These are phyloP conservation scores for Zaprionus ornatus DNA, from an alignment of 1,140 invertebrate genomes.

Conservation along the genomic window DNA sequence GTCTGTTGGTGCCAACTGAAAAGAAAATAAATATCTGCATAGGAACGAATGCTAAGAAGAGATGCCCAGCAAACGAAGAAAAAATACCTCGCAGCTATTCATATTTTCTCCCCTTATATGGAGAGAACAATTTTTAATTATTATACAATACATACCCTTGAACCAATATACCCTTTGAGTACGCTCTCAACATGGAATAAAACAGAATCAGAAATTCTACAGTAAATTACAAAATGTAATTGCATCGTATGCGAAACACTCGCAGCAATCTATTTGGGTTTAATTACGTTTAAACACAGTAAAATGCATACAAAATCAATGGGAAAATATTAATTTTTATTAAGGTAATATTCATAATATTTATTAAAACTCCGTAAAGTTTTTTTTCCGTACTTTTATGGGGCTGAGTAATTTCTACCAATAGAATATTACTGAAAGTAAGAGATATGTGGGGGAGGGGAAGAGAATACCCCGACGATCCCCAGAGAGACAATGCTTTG, in stretches of 20 bases:
- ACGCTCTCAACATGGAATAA: background rate
- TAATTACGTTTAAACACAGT: slow-evolving; percentile 48
- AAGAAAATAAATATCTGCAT: slow-evolving; percentile 56
- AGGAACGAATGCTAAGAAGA: slow-evolving; percentile 33
- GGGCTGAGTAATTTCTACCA: no score
- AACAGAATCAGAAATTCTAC: slow-evolving; percentile 17
- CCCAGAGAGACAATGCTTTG: background rate
- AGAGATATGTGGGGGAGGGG: background rate
- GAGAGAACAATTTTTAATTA: no score
- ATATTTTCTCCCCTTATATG: no score
- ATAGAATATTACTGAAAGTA: no score
- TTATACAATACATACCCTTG: background rate
- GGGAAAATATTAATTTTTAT: background rate
- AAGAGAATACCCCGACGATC: background rate
- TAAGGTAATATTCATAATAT: background rate
- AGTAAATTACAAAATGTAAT: slow-evolving; percentile 27
- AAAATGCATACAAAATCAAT: slow-evolving; percentile 11
- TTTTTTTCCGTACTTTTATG: background rate
- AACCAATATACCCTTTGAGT: background rate
- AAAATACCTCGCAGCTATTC: background rate
- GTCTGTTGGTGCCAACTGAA: slow-evolving; percentile 22
- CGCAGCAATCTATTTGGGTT: slow-evolving; percentile 32
- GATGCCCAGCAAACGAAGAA: background rate
- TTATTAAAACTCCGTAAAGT: background rate
- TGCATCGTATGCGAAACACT: slow-evolving; percentile 8